Percentiles rank a stretch among this genome's conserved stretches.
phyloP scores from a whole-genome alignment of 2,888 invertebrate genomes.

The Apodemia duryi region DNA sequence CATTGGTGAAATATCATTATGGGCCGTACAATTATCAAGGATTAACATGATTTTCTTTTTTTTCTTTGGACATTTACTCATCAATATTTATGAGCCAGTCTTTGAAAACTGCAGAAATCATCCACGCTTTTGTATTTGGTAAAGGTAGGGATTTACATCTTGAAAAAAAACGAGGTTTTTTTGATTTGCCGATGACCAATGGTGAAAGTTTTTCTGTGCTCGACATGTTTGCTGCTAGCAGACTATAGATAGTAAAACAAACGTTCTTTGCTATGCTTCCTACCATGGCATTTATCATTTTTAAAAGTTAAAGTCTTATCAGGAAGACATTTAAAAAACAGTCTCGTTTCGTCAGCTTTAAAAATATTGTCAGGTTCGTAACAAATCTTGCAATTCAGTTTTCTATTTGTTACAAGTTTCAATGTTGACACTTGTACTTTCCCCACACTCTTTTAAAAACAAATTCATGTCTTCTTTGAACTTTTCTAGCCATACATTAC shows the following conservation, averaged over 20 bases:
- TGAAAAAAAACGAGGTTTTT: conserved; percentile 30
- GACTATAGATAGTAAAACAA: conserved; percentile 20
- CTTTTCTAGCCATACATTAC: conserved; percentile 33
- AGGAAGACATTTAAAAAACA: conserved; percentile 20
- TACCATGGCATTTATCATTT: conserved; percentile 23
- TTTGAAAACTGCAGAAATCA: conserved; percentile 24
- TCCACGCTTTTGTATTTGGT: conserved; percentile 28
- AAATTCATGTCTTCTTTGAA: conserved; percentile 31
- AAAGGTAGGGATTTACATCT: conserved; percentile 26
- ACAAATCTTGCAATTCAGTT: conserved; percentile 22
- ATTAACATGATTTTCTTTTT: conserved; percentile 25
- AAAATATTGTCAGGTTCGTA: conserved; percentile 23
- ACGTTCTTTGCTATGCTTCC: conserved; percentile 30
- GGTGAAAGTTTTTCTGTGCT: conserved; percentile 28
- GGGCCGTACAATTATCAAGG: conserved; percentile 19
- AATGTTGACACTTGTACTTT: conserved; percentile 30
- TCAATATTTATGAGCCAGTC: conserved; percentile 22
- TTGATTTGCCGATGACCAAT: conserved; percentile 28
- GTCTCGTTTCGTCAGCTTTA: conserved; percentile 24
- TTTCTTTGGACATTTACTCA: conserved; percentile 22
- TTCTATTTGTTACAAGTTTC: conserved; percentile 19
- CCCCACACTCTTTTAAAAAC: conserved; percentile 33
- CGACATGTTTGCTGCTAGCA: conserved; percentile 28
- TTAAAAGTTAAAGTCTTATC: conserved; percentile 26
- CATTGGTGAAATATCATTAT: conserved; percentile 21